These are phyloP conservation scores for Formica aserva DNA, from an alignment of 2,888 invertebrate genomes.

Conservation along the genomic window DNA sequence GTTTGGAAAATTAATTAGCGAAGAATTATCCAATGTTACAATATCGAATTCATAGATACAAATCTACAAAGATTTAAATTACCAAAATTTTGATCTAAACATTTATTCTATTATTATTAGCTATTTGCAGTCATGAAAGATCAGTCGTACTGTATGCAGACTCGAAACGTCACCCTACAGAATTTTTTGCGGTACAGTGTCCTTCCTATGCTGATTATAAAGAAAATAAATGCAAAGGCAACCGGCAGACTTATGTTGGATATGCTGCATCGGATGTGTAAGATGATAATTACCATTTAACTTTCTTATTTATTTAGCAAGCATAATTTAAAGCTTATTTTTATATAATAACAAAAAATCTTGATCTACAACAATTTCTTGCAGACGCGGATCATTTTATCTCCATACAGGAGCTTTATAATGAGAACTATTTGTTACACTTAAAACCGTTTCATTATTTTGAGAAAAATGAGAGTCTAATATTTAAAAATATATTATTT, in stretches of 20 bases:
- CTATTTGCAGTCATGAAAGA: conserved; percentile 47
- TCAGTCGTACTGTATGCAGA: conserved; percentile 51
- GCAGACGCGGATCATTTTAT: conserved; percentile 6
- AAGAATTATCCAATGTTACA: not conserved
- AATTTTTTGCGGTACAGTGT: conserved; percentile 69
- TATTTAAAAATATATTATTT: no score
- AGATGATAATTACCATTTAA: conserved; percentile 13
- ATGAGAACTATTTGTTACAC: not conserved
- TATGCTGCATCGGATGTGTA: conserved; percentile 21
- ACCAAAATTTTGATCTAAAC: not conserved
- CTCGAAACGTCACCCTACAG: conserved; percentile 61
- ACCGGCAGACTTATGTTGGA: not conserved
- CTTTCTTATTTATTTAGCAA: not conserved
- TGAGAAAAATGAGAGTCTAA: no score
- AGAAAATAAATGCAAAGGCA: not conserved
- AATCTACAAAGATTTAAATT: conserved; percentile 26
- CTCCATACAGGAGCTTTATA: not conserved
- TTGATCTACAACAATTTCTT: not conserved
- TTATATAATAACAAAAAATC: conserved; percentile 3
- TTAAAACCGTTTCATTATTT: no score
- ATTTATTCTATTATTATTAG: conserved; percentile 37
- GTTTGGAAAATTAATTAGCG: not conserved
- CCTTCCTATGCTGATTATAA: not conserved
- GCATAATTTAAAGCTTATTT: not conserved
- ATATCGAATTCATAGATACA: conserved; percentile 5